Percentiles rank a stretch among this genome's conserved stretches.
phyloP scores from a whole-genome alignment of 2,888 invertebrate genomes.

The Tenthredo amoena region DNA sequence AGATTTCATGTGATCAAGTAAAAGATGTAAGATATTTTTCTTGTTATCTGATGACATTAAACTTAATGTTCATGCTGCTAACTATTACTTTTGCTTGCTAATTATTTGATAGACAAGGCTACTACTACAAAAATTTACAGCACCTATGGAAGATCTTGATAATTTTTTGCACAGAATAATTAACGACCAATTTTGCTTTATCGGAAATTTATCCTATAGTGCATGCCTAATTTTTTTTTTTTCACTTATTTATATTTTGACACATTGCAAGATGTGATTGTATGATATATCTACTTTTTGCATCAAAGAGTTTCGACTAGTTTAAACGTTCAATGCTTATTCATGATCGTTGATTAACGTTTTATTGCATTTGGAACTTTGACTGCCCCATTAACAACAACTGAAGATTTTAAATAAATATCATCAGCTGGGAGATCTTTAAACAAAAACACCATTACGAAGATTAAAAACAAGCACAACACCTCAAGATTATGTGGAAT shows the following conservation, averaged over 20 bases:
- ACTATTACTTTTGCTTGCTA: slow-evolving; percentile 26
- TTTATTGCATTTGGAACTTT: slow-evolving; percentile 15
- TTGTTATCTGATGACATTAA: slow-evolving; percentile 26
- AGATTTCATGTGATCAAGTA: slow-evolving; percentile 34
- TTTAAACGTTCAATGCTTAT: not conserved
- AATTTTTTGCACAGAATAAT: not conserved
- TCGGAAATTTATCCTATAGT: not conserved
- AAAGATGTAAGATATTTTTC: slow-evolving; percentile 47
- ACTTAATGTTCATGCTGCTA: slow-evolving; percentile 27
- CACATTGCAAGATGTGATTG: not conserved
- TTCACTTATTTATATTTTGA: not conserved
- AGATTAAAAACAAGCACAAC: not conserved
- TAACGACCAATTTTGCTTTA: slow-evolving; percentile 22
- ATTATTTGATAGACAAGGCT: slow-evolving; percentile 7
- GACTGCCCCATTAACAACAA: not conserved
- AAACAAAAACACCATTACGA: not conserved
- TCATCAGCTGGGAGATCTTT: not conserved
- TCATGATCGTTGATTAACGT: not conserved
- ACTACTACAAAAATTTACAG: not conserved
- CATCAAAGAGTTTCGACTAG: not conserved
- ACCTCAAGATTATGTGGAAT: not conserved
- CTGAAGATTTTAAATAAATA: not conserved
- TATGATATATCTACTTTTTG: not conserved
- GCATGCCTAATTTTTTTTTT: slow-evolving; percentile 30
- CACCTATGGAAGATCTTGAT: not conserved